Base-by-base conservation (phyloP, 2,113 vertebrate species). In the Crotophaga sulcirostris region DNA sequence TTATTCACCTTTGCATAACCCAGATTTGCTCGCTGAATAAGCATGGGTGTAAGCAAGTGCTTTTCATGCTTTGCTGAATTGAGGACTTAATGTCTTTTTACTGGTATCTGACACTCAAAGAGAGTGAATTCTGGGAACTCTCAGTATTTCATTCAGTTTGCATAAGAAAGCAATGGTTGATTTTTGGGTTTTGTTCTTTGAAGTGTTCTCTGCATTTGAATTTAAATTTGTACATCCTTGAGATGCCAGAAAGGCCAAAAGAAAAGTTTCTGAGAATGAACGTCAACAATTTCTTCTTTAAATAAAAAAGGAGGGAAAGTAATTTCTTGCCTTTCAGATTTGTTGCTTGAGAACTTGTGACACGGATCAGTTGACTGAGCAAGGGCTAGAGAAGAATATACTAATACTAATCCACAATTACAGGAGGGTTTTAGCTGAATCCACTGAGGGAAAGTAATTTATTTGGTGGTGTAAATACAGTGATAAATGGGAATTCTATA, bases 1-100 rank as follows among this genome's bases (percentile, higher is more conserved):
- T 94, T 88, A n/a, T 33, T 97, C 90, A 94, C 96, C 84, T 95
- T 76, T 83, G 78, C 63, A 70, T 90, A 95, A 96, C 96, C 94
- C 91, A 92, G 52, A 85, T 84, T 66, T 62, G 13, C 78, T 90
- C 8, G 0, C 56, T 90, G 89, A 87, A 90, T 87, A 70, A 93
- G 89, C 90, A 60, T 56, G 67, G 42, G 56, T 88, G 60, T 89
- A 87, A 96, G 85, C 82, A 84, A 94, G 73, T 76, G 88, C 74
- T 95, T 94, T 96, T 94, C 90, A 96, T 94, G 90, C 94, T 84
- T 81, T 95, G 68, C 74, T 96, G 92, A 92, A 70, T 62, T 49
- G 42, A 82, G 69, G 55, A 58, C 70, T 91, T 93, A 60, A 93
- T 88, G 87, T 89, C 72, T 95, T 94, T 87, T 90, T 94, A 40